Percentiles rank a stretch among this genome's conserved stretches.
Evolutionary conservation across 2,797 vertebrate species (phyloP).

Genomic region (Hirundo rustica): DNA sequence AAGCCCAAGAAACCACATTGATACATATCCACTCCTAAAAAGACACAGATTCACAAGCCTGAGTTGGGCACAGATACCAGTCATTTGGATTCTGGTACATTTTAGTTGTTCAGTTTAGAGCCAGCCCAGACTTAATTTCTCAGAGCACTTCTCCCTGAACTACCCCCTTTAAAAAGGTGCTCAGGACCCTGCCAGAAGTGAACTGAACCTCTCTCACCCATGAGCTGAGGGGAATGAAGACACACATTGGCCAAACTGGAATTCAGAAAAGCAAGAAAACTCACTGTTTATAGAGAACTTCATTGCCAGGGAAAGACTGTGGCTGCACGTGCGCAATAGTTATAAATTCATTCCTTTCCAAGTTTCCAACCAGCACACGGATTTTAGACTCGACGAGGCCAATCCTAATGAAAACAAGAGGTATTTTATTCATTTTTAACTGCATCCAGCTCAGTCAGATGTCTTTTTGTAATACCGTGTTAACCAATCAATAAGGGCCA

Average conservation of each 20-base stretch:
- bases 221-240: not conserved
- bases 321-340: constrained; percentile 96
- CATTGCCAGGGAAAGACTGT: constrained; percentile 91
- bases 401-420: constrained; percentile 79
- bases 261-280: not conserved
- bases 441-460: not conserved
- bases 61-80: not conserved
- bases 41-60: constrained; percentile 3
- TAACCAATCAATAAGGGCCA: not conserved
- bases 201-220: not conserved
- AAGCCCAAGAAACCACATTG: constrained; percentile 98
- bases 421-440: not conserved
- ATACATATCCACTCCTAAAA: constrained; percentile 86
- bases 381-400: constrained; percentile 99
- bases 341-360: constrained; percentile 97
- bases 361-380: constrained; percentile 93
- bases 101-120: not conserved
- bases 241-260: not conserved
- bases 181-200: not conserved
- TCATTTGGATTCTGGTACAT: not conserved
- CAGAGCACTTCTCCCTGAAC: not conserved
- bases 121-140: not conserved
- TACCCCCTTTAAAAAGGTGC: not conserved
- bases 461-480: not conserved
- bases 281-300: constrained; percentile 86